Base-by-base conservation (phyloP, 2,797 vertebrate genomes). In the Hemibagrus guttatus region DNA sequence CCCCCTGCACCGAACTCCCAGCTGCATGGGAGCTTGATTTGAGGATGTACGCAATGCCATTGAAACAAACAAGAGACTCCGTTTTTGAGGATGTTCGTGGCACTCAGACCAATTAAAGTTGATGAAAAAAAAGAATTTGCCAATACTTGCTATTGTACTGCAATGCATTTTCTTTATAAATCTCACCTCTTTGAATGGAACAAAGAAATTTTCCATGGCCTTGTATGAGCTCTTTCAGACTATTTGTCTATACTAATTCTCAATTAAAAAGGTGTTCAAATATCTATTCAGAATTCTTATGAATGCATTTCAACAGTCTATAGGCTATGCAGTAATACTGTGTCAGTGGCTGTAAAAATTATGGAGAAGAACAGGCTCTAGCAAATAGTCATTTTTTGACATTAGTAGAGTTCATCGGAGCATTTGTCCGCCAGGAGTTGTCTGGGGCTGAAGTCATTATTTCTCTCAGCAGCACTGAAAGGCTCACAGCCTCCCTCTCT, bases 361-460 rank as follows among this genome's bases (percentile, higher is more conserved):
- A 90, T 23, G 28, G 76, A 87, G 79, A 63, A 59, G 56, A 88
- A 76, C 39, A 61, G 83, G 58, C 58, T 80, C 3, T 16, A 61
- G 85, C 82, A 84, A 85, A 81, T 82, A 86, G 84, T 87, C 16
- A 59, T 84, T 87, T 87, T 84, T 81, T 87, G 85, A 85, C 86
- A 89, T 90, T 88, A 91, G 85, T 85, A 26, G 86, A 88, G 91
- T 84, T 87, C 89, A 90, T 90, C 89, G 88, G 88, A 89, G 90
- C 86, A 89, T 89, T 89, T 89, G 88, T 90, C 87, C 85, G 74
- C 89, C 86, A 89, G 90, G 88, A 92, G 88, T 88, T 89, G 82
- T 89, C 87, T 92, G 81, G 78, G 88, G 91, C 89, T 90, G 87
- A 90, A 90, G 85, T 92, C 89, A 90, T 92, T 92, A 91, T 90